Evolutionary conservation across 2,888 invertebrate genomes (phyloP).

Genomic region (Tipula vernalis): DNA sequence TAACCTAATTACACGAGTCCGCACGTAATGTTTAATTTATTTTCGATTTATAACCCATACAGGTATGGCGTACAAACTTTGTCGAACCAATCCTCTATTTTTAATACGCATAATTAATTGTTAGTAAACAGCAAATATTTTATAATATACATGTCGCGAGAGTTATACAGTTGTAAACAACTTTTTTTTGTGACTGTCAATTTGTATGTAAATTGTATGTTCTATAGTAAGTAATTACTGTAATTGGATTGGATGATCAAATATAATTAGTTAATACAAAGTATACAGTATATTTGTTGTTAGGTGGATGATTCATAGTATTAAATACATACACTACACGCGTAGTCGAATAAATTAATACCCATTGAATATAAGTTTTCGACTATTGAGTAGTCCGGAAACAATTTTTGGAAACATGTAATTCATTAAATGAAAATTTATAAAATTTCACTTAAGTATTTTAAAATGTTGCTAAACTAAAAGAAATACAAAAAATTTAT

Average conservation of each 20-base stretch:
- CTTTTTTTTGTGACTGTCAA: neutral
- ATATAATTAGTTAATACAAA: neutral
- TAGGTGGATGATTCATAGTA: neutral
- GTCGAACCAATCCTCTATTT: neutral
- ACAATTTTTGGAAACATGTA: too few species aligned
- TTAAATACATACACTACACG: neutral
- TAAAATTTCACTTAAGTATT: too few species aligned
- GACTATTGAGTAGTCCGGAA: too few species aligned
- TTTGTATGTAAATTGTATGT: neutral
- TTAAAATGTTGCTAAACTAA: too few species aligned
- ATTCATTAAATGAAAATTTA: too few species aligned
- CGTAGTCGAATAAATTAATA: neutral
- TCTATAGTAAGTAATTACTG: neutral
- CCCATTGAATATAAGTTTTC: too few species aligned
- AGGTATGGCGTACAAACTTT: neutral
- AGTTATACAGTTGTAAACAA: neutral
- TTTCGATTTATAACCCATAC: neutral
- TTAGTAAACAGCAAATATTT: neutral
- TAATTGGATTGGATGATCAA: neutral
- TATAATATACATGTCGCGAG: neutral
- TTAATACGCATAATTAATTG: neutral
- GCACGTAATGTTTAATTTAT: neutral
- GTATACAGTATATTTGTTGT: neutral
- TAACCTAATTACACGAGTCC: neutral
- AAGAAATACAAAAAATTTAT: too few species aligned